Percentiles rank a stretch among this genome's conserved stretches.
Evolutionary conservation across 2,797 vertebrate species (phyloP).

Genomic region (Pangasius larnaudii): DNA sequence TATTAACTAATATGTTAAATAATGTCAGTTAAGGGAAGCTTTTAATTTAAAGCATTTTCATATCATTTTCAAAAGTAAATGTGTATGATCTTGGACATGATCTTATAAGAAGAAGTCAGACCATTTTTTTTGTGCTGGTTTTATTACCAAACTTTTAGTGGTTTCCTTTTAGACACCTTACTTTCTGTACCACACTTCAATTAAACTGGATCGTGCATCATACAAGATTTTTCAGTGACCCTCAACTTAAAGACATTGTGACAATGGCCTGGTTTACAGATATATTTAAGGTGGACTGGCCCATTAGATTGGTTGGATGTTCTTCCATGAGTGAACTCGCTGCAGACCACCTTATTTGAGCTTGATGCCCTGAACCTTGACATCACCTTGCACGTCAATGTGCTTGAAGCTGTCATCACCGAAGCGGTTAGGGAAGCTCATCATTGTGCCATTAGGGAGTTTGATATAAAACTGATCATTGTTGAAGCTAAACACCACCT

Average conservation of each 20-base stretch:
- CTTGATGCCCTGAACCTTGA: conserved; percentile 67
- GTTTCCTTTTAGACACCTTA: neutral
- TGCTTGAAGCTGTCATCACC: conserved; percentile 74
- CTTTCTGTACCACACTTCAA: neutral
- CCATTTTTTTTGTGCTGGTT: conserved; percentile 25
- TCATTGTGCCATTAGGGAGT: conserved; percentile 71
- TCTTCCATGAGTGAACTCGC: conserved; percentile 16
- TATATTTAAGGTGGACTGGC: neutral
- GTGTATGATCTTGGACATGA: neutral
- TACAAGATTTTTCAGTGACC: neutral
- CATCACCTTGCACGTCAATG: conserved; percentile 65
- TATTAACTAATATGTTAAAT: neutral
- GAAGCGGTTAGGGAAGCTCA: conserved; percentile 76
- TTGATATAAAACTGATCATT: conserved; percentile 72
- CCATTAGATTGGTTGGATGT: neutral
- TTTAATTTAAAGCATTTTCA: neutral
- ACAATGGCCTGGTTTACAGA: neutral
- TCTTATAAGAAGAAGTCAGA: neutral
- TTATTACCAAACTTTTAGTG: conserved; percentile 44
- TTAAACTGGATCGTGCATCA: neutral
- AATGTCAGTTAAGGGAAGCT: neutral
- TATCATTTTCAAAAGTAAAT: neutral
- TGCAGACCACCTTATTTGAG: conserved; percentile 63
- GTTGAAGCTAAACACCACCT: conserved; percentile 75
- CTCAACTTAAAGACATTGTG: neutral